Conservation (phyloP, 2,797 vertebrate species). For the Myoxocephalus aenaeus region DNA sequence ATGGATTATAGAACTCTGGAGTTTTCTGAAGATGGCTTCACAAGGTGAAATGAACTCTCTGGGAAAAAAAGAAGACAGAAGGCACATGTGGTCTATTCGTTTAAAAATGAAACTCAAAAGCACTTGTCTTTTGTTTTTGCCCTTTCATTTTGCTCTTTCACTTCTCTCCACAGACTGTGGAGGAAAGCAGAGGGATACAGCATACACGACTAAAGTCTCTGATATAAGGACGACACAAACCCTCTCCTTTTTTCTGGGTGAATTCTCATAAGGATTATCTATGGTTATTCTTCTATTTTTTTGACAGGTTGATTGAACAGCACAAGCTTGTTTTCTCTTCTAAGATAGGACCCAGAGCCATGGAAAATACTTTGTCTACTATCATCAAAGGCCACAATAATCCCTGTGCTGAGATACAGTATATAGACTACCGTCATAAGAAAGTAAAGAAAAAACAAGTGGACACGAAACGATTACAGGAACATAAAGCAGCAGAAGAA, state of each 20-base stretch:
- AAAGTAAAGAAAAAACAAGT: slow-evolving; percentile 41
- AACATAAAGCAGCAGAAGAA: background rate
- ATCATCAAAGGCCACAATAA: slow-evolving; percentile 71
- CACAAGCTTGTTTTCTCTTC: slow-evolving; percentile 55
- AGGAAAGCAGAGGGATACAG: slow-evolving; percentile 27
- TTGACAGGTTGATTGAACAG: slow-evolving; percentile 71
- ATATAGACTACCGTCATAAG: slow-evolving; percentile 44
- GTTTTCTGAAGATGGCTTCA: slow-evolving; percentile 52
- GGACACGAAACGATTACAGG: slow-evolving; percentile 47
- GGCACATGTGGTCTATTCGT: slow-evolving; percentile 45
- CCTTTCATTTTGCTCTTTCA: slow-evolving; percentile 38
- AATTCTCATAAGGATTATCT: slow-evolving; percentile 70
- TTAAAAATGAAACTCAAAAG: slow-evolving; percentile 54
- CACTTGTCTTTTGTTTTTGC: slow-evolving; percentile 43
- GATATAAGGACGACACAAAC: slow-evolving; percentile 35
- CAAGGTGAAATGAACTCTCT: slow-evolving; percentile 49
- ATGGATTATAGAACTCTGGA: slow-evolving; percentile 59
- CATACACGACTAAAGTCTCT: slow-evolving; percentile 31
- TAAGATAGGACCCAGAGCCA: slow-evolving; percentile 52
- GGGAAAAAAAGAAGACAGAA: slow-evolving; percentile 34
- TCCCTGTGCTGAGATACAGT: slow-evolving; percentile 54
- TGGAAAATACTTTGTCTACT: slow-evolving; percentile 60
- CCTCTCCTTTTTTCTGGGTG: slow-evolving; percentile 50
- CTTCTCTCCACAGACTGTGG: slow-evolving; percentile 25
- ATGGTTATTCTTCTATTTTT: slow-evolving; percentile 57